Evolutionary conservation across 1,140 invertebrate species (phyloP).

Genomic region (Macrocentrus cingulum): DNA sequence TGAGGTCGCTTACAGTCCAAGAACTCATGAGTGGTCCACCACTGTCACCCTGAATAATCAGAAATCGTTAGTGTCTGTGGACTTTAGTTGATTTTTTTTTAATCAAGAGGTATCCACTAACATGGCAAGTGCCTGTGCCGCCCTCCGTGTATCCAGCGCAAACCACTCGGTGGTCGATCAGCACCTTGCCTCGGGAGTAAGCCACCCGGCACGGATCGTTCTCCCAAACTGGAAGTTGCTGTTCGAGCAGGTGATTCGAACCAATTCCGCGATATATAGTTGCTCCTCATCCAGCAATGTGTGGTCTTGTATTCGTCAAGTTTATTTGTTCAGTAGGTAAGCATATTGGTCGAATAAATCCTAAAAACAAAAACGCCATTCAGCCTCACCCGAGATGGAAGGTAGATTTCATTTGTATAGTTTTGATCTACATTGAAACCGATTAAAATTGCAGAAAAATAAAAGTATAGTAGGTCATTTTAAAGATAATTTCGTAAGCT

Average conservation of each 20-base stretch:
- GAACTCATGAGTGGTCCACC: slow-evolving; percentile 78
- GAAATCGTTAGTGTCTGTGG: too few relatives aligned
- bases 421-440: too few relatives aligned
- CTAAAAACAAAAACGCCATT: too few relatives aligned
- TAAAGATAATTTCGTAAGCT: too few relatives aligned
- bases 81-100: too few relatives aligned
- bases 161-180: slow-evolving; percentile 68
- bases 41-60: slow-evolving; percentile 84
- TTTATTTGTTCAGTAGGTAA: slow-evolving; percentile 62
- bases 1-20: too few relatives aligned
- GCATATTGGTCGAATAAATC: slow-evolving; percentile 73
- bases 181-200: slow-evolving; percentile 62
- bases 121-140: slow-evolving; percentile 80
- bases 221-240: slow-evolving; percentile 71
- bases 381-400: too few relatives aligned
- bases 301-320: slow-evolving; percentile 61
- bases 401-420: too few relatives aligned
- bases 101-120: too few relatives aligned
- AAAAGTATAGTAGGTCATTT: too few relatives aligned
- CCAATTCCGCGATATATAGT: slow-evolving; percentile 61
- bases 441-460: too few relatives aligned
- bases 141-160: slow-evolving; percentile 75
- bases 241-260: slow-evolving; percentile 65
- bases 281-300: slow-evolving; percentile 79
- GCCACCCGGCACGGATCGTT: slow-evolving; percentile 58